Percentiles rank a stretch among this genome's conserved stretches.
These are phyloP conservation scores for Portunus trituberculatus DNA, from an alignment of 1,140 invertebrate genomes.

Conservation along the genomic window DNA sequence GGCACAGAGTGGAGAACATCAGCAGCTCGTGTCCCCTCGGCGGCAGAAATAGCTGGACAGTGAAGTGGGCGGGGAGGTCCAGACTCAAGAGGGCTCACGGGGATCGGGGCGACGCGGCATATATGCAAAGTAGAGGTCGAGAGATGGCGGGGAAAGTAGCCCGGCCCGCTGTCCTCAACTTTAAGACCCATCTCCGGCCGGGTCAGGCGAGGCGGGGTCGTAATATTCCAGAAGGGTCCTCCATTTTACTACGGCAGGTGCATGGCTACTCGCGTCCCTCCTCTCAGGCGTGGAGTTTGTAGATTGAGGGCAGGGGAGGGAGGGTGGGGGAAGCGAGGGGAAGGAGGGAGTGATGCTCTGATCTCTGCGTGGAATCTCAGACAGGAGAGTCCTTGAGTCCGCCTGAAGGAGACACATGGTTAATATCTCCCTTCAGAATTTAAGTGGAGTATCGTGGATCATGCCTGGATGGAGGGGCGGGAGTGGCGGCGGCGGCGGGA, in stretches of 20 bases:
- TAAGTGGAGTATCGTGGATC: not conserved
- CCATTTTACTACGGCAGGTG: constrained; percentile 20
- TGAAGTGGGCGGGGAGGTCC: not conserved
- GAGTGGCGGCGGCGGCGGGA: not conserved
- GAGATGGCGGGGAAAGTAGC: constrained; percentile 5
- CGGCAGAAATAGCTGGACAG: too few species aligned
- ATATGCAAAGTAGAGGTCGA: constrained; percentile 21
- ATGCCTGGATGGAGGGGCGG: not conserved
- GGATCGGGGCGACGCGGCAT: not conserved
- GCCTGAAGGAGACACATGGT: not conserved
- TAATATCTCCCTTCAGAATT: not conserved
- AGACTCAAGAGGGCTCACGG: not conserved
- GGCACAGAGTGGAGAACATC: too few species aligned
- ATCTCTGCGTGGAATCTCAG: not conserved
- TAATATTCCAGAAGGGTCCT: constrained; percentile 3
- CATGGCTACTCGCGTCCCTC: not conserved
- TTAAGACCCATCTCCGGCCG: not conserved
- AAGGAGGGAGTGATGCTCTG: not conserved
- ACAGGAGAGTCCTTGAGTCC: not conserved
- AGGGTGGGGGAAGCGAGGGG: not conserved
- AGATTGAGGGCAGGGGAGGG: not conserved
- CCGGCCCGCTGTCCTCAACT: not conserved
- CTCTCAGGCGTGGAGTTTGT: too few species aligned
- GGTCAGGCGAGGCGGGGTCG: not conserved
- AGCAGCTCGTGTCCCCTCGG: too few species aligned